These are phyloP conservation scores for Emydura subglobosa DNA, from an alignment of 2,113 vertebrate species.

Conservation along the genomic window DNA sequence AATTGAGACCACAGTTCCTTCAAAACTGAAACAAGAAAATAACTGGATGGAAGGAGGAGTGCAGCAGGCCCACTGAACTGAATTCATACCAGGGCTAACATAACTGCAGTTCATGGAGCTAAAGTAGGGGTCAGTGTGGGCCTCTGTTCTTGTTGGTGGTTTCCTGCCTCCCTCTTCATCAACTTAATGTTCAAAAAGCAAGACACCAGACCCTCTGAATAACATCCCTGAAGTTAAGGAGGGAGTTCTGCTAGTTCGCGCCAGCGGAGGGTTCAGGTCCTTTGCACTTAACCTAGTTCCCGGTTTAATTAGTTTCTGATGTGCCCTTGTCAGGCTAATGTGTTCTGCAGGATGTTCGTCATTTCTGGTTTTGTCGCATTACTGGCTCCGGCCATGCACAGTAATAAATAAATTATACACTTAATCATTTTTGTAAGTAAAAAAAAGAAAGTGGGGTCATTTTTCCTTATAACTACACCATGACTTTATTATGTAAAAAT, in stretches of 20 bases:
- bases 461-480: slow-evolving; percentile 62
- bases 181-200: background rate
- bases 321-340: slow-evolving; percentile 48
- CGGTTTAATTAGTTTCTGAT: slow-evolving; percentile 65
- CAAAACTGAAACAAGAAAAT: background rate
- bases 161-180: background rate
- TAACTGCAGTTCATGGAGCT: background rate
- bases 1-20: background rate
- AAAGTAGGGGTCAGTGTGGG: background rate
- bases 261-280: slow-evolving; percentile 44
- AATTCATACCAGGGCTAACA: background rate
- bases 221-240: background rate
- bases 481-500: slow-evolving; percentile 68
- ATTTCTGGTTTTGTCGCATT: slow-evolving; percentile 47
- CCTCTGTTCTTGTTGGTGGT: background rate
- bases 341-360: slow-evolving; percentile 67
- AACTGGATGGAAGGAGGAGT: background rate
- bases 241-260: slow-evolving; percentile 6
- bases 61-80: background rate
- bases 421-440: slow-evolving; percentile 58
- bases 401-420: slow-evolving; percentile 68
- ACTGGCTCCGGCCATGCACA: slow-evolving; percentile 47
- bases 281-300: slow-evolving; percentile 51
- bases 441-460: slow-evolving; percentile 47
- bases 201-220: background rate